Evolutionary conservation across 2,113 vertebrate species (phyloP), one percentile per base, ranked within the genome.

Genomic region (Phoenicopterus ruber): DNA sequence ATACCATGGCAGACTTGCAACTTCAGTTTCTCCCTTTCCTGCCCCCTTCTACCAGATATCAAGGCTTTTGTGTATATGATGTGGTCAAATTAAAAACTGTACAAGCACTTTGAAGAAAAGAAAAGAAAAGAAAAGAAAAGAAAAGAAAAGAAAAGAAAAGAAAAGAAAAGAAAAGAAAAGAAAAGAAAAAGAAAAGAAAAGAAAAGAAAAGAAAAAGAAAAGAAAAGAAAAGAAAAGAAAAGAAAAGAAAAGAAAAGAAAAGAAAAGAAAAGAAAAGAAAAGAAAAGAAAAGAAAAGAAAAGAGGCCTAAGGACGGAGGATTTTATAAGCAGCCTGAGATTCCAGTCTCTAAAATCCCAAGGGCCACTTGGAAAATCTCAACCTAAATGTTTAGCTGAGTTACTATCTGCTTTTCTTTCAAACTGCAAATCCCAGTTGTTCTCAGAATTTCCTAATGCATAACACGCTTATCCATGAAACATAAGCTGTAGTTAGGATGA

Each of bases 371-470:
- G 78, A 73, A 91, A 97, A 76, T 58, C 86, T 94, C 93, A 93
- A 0, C 62, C 78, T 94, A 94, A 95, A 93, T 67, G 71, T 93
- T 97, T 74, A 91, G 86, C 62, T 0, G 1, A 95, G 59, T 77
- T 91, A 29, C 70, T 85, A 54, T 70, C 73, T 77, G 66, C 65
- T 94, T 89, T 91, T 24, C 89, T 95, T 87, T 85, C 89, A 82
- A 87, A 87, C 66, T 87, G 86, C 81, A 90, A 97, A 95, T 97
- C 95, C 91, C 78, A 49, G 78, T 17, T 85, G 73, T 34, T 94
- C 58, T 86, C 78, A 83, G 66, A 62, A 76, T 94, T 95, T 93
- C 76, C 88, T 71, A n/a, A 83, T 80, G 78, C 21, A 25, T 72
- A 34, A 70, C 26, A 25, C 7, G 2, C 73, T 90, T 96, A 95